Evolutionary conservation across 2,888 invertebrate species (phyloP).

Genomic region (Scaptomyza cyrtandrae): DNA sequence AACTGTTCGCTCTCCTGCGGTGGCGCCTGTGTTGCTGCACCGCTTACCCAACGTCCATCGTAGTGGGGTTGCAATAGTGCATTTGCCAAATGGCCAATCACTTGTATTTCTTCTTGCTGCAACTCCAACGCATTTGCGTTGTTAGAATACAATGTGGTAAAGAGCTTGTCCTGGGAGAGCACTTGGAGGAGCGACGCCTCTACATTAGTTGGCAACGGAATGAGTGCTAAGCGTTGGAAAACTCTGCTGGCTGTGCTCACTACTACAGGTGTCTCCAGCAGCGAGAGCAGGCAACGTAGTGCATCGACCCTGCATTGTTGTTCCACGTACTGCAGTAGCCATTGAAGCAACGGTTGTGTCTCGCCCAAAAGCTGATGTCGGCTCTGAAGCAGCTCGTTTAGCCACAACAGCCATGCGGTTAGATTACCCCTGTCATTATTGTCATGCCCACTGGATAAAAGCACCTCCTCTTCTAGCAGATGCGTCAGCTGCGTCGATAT

Average conservation of each 20-base stretch:
- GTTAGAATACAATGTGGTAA: constrained; percentile 2
- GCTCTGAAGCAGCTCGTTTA: constrained; percentile 50
- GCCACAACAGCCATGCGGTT: constrained; percentile 55
- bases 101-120: constrained; percentile 12
- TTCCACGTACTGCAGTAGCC: constrained; percentile 35
- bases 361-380: constrained; percentile 33
- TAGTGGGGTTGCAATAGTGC: constrained; percentile 38
- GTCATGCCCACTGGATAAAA: neutral
- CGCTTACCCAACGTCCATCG: constrained; percentile 19
- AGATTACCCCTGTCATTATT: constrained; percentile 31
- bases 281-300: constrained; percentile 34
- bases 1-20: constrained; percentile 15
- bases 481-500: constrained; percentile 38
- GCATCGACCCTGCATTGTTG: neutral
- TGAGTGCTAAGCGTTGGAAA: constrained; percentile 21
- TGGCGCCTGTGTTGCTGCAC: neutral
- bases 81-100: constrained; percentile 31
- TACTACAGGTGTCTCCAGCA: constrained; percentile 28
- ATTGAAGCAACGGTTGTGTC: constrained; percentile 38
- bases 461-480: constrained; percentile 40
- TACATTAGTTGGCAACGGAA: constrained; percentile 9
- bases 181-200: constrained; percentile 34
- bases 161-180: constrained; percentile 44
- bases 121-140: neutral
- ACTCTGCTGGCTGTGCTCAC: neutral